These are phyloP conservation scores for Pyrocoelia pectoralis DNA, from an alignment of 2,888 invertebrate genomes.

Conservation along the genomic window DNA sequence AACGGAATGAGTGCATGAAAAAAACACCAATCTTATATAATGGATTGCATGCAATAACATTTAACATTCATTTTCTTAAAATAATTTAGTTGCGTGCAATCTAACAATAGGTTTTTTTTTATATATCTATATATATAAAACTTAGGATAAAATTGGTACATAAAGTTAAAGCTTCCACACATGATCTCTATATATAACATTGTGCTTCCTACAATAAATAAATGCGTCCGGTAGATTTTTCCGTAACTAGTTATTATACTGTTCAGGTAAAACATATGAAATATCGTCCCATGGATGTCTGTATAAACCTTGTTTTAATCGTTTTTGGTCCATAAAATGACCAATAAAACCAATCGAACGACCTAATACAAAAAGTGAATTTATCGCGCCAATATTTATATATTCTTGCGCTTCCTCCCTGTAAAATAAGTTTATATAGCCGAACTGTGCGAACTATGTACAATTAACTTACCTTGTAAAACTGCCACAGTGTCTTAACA, in stretches of 20 bases:
- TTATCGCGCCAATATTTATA: constrained; percentile 96
- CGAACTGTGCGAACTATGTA: too few relatives aligned
- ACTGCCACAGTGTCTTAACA: constrained; percentile 91
- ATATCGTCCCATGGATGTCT: constrained; percentile 99
- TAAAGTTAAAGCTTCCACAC: constrained; percentile 3
- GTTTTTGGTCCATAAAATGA: constrained; percentile 98
- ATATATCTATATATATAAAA: constrained; percentile 6
- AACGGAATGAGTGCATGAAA: constrained; percentile 11
- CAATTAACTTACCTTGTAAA: constrained; percentile 82
- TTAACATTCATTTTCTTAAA: background rate
- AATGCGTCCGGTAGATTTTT: background rate
- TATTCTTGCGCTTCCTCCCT: constrained; percentile 98
- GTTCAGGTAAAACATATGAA: constrained; percentile 83
- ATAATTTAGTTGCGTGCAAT: constrained; percentile 6
- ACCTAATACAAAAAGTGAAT: constrained; percentile 97
- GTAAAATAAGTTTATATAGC: constrained; percentile 41
- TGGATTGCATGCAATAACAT: constrained; percentile 7
- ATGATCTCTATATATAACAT: background rate
- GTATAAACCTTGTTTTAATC: constrained; percentile 98
- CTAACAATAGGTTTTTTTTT: background rate
- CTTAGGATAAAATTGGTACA: background rate
- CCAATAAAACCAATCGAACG: constrained; percentile 99
- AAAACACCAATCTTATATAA: background rate
- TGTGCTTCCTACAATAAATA: constrained; percentile 8
- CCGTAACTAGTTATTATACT: constrained; percentile 60